Evolutionary conservation across 2,797 vertebrate species (phyloP).

Genomic region (Otolemur crassicaudatus): DNA sequence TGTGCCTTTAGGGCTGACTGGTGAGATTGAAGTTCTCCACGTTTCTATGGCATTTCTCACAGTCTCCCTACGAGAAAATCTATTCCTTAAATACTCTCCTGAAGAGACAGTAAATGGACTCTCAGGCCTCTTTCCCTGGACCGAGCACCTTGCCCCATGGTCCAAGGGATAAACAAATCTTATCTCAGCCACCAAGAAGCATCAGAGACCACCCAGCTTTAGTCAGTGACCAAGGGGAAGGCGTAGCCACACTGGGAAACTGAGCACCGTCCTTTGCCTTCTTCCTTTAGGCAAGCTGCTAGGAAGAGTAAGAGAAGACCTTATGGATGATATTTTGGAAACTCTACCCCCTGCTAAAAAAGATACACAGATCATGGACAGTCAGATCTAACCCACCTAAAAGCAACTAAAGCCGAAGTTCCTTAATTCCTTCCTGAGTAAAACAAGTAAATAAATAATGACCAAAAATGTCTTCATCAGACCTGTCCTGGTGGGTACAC

Average conservation of each 20-base stretch:
- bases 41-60: neutral
- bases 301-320: neutral
- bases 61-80: neutral
- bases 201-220: neutral
- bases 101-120: neutral
- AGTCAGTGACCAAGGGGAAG: neutral
- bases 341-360: neutral
- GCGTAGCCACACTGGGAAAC: neutral
- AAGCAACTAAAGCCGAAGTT: neutral
- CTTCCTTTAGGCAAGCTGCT: neutral
- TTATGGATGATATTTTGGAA: neutral
- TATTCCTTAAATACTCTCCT: neutral
- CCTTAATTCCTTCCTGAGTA: constrained; percentile 29
- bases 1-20: neutral
- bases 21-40: neutral
- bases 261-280: neutral
- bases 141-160: neutral
- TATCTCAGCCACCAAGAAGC: neutral
- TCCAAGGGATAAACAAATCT: neutral
- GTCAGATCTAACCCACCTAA: neutral
- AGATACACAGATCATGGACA: neutral
- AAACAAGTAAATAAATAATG: neutral
- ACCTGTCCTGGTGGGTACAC: neutral
- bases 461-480: neutral
- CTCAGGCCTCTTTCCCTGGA: neutral